Percentiles rank a stretch among this genome's conserved stretches.
These are phyloP conservation scores for Oryzias sinensis DNA, from an alignment of 2,797 vertebrate genomes.

Conservation along the genomic window DNA sequence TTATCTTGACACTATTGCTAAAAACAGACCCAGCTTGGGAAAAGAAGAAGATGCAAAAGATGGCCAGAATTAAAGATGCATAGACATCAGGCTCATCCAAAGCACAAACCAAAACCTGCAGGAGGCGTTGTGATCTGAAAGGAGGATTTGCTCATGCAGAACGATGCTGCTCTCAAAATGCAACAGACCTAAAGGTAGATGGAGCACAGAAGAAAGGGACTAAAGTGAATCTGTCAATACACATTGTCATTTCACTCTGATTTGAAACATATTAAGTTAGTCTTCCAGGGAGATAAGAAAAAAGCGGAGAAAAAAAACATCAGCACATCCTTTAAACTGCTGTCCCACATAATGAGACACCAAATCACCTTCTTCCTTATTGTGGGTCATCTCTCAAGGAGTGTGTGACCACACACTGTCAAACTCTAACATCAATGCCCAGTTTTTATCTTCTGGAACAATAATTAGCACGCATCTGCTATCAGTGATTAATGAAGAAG, in stretches of 20 bases:
- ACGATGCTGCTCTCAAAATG: slow-evolving; percentile 36
- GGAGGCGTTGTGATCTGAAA: slow-evolving; percentile 34
- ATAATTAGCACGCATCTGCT: slow-evolving; percentile 49
- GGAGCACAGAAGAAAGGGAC: slow-evolving; percentile 22
- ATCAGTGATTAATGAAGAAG: slow-evolving; percentile 51
- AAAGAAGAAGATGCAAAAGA: slow-evolving; percentile 1
- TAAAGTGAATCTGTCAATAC: slow-evolving; percentile 44
- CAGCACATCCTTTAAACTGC: slow-evolving; percentile 40
- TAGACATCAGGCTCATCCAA: slow-evolving; percentile 22
- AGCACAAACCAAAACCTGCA: slow-evolving; percentile 30
- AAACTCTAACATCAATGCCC: slow-evolving; percentile 34
- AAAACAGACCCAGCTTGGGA: slow-evolving; percentile 6
- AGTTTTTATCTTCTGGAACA: slow-evolving; percentile 46
- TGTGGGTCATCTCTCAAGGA: slow-evolving; percentile 49
- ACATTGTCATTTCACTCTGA: slow-evolving; percentile 46
- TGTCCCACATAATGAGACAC: slow-evolving; percentile 43
- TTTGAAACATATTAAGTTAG: slow-evolving; percentile 29
- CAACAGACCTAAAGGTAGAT: slow-evolving; percentile 35
- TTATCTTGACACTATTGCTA: slow-evolving; percentile 20
- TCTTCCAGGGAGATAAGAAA: slow-evolving; percentile 30
- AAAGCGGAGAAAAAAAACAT: slow-evolving; percentile 1
- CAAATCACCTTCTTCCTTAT: slow-evolving; percentile 39
- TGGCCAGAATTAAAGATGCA: slow-evolving; percentile 31
- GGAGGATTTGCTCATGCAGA: slow-evolving; percentile 43
- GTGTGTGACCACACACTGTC: slow-evolving; percentile 30